These are phyloP conservation scores for Sandelia bainsii DNA, from an alignment of 2,797 vertebrate species.

Conservation along the genomic window DNA sequence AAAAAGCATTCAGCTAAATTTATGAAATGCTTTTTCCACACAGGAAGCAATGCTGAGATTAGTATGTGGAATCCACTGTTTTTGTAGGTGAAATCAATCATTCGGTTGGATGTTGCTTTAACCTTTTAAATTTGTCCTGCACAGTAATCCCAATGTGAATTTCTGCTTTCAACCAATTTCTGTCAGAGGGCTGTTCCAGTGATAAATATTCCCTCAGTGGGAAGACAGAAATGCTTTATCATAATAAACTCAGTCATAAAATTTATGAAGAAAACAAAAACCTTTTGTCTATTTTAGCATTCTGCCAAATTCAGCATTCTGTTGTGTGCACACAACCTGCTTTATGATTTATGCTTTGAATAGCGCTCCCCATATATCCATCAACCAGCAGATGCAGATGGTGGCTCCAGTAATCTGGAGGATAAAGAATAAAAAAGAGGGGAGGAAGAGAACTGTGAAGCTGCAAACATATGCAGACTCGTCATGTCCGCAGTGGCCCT, in stretches of 20 bases:
- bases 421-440: conserved; percentile 51
- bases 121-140: conserved; percentile 47
- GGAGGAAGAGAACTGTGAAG: conserved; percentile 37
- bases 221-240: conserved; percentile 60
- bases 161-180: conserved; percentile 64
- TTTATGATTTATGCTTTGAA: conserved; percentile 67
- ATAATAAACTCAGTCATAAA: conserved; percentile 62
- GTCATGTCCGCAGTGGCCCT: conserved; percentile 73
- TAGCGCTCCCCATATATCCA: conserved; percentile 58
- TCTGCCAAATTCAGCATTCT: conserved; percentile 54
- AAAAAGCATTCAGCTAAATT: conserved; percentile 42
- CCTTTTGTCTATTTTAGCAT: conserved; percentile 63
- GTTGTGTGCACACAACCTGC: conserved; percentile 36
- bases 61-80: conserved; percentile 31
- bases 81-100: conserved; percentile 53
- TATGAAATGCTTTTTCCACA: conserved; percentile 30
- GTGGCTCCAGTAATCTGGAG: conserved; percentile 67
- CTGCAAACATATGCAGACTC: conserved; percentile 78
- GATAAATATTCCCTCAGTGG: conserved; percentile 49
- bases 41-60: conserved; percentile 19
- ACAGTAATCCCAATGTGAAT: conserved; percentile 51
- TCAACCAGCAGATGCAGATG: conserved; percentile 74
- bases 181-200: conserved; percentile 51
- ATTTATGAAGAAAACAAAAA: conserved; percentile 60
- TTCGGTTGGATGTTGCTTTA: conserved; percentile 49